Evolutionary conservation across 1,140 invertebrate genomes (phyloP).

Genomic region (Rhyzopertha dominica): DNA sequence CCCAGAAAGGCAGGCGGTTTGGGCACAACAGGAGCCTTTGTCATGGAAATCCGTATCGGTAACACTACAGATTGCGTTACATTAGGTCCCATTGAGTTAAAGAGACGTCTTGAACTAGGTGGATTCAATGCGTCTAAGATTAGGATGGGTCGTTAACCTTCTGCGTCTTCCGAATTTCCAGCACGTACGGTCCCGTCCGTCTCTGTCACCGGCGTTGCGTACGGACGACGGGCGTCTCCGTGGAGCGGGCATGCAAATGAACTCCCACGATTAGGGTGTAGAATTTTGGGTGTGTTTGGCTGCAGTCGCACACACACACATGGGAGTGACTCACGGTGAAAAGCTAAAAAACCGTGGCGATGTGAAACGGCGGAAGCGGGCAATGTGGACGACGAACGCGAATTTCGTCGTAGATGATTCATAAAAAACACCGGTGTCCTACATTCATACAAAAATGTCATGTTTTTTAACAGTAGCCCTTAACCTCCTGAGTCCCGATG

Average conservation of each 20-base stretch:
- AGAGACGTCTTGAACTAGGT: slow-evolving; percentile 12
- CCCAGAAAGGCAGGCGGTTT: slow-evolving; percentile 17
- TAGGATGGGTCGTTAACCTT: slow-evolving; percentile 30
- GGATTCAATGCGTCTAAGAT: slow-evolving; percentile 25
- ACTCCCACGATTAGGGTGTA: not conserved
- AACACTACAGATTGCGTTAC: slow-evolving; percentile 14
- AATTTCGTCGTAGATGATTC: no score
- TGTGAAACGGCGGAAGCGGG: no score
- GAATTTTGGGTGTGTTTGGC: slow-evolving; percentile 13
- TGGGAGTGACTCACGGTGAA: slow-evolving; percentile 9
- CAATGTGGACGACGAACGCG: no score
- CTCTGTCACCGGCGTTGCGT: slow-evolving; percentile 1
- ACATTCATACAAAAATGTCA: no score
- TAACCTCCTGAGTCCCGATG: no score
- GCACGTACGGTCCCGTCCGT: not conserved
- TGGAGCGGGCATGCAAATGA: not conserved
- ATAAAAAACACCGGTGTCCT: no score
- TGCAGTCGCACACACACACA: slow-evolving; percentile 9
- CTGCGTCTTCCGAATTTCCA: slow-evolving; percentile 11
- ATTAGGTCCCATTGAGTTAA: slow-evolving; percentile 10
- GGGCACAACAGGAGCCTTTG: slow-evolving; percentile 14
- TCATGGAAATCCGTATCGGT: slow-evolving; percentile 20
- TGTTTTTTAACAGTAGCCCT: no score
- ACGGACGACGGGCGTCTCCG: no score
- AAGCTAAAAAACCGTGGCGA: no score